These are phyloP conservation scores for Dicyrtomina minuta DNA, from an alignment of 2,888 invertebrate genomes.

Conservation along the genomic window DNA sequence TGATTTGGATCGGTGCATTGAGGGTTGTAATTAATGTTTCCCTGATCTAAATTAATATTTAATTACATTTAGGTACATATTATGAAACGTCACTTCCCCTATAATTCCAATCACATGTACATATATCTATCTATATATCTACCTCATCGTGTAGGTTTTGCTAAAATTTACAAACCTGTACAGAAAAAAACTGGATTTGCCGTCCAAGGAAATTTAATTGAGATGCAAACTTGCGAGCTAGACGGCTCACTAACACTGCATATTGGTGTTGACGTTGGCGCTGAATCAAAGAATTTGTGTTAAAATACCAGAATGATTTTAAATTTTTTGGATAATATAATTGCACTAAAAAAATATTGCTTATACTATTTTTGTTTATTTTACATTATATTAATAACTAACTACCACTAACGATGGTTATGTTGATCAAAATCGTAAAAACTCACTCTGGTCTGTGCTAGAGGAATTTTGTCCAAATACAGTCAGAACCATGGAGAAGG, in stretches of 20 bases:
- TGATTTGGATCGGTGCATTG: constrained; percentile 28
- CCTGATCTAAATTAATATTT: background rate
- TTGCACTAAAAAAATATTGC: too few relatives aligned
- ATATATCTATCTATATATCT: background rate
- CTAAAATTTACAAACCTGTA: constrained; percentile 20
- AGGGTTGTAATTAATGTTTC: constrained; percentile 26
- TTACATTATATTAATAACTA: too few relatives aligned
- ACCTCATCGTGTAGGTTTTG: background rate
- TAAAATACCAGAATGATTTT: too few relatives aligned
- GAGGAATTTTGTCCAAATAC: too few relatives aligned
- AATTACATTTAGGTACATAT: background rate
- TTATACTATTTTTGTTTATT: too few relatives aligned
- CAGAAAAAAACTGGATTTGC: constrained; percentile 34
- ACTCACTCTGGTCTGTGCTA: too few relatives aligned
- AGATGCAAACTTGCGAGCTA: constrained; percentile 26
- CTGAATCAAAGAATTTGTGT: background rate
- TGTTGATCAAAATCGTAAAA: too few relatives aligned
- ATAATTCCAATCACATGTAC: background rate
- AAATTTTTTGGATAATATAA: too few relatives aligned
- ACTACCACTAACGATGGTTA: too few relatives aligned
- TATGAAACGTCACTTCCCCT: background rate
- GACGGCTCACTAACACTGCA: constrained; percentile 33
- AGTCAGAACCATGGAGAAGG: too few relatives aligned
- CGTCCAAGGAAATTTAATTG: constrained; percentile 37
- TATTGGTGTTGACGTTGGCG: constrained; percentile 9